Evolutionary conservation across 2,113 vertebrate species (phyloP).

Genomic region (Holacanthus passer): DNA sequence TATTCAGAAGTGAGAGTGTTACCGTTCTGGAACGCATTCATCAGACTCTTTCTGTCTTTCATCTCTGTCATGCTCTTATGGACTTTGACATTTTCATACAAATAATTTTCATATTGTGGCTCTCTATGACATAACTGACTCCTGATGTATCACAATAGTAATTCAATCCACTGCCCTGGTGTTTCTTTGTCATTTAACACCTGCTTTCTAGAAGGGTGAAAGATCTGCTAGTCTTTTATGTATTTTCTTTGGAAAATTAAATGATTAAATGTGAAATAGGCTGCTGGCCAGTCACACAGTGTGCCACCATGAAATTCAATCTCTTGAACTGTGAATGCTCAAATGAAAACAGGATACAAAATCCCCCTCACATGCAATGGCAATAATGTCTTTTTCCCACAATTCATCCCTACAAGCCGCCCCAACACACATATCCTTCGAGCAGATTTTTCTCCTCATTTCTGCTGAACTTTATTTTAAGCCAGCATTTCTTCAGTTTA

Average conservation of each 20-base stretch:
- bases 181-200: not conserved
- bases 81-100: not conserved
- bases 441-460: not conserved
- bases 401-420: not conserved
- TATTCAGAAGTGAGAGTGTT: not conserved
- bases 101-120: not conserved
- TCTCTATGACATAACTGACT: not conserved
- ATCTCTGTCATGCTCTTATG: not conserved
- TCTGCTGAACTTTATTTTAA: constrained; percentile 26
- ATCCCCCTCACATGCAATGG: not conserved
- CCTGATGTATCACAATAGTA: not conserved
- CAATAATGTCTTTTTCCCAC: not conserved
- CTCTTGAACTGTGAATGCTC: not conserved
- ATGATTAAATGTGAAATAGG: not conserved
- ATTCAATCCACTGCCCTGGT: not conserved
- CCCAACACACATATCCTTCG: too few relatives aligned
- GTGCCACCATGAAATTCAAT: not conserved
- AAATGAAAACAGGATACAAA: not conserved
- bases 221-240: not conserved
- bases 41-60: not conserved
- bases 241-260: not conserved
- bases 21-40: not conserved
- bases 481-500: constrained; percentile 25
- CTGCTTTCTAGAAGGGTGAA: not conserved
- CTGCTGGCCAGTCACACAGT: not conserved